Percentiles rank a stretch among this genome's conserved stretches.
These are phyloP conservation scores for Xenops minutus DNA, from an alignment of 2,797 vertebrate species.

Conservation along the genomic window DNA sequence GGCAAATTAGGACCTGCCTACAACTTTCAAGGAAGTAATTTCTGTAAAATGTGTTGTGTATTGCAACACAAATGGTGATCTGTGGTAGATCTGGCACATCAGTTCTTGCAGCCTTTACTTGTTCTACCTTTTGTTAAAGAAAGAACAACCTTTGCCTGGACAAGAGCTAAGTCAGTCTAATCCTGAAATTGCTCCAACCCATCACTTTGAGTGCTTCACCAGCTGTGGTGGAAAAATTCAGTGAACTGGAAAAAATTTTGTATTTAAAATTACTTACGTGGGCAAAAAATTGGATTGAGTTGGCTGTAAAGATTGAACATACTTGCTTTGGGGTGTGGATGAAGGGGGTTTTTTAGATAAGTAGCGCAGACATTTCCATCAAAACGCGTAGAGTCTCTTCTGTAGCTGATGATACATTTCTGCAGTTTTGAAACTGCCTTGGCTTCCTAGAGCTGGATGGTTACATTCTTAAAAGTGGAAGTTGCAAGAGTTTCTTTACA, in stretches of 20 bases:
- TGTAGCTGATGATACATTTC: not conserved
- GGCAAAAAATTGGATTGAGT: not conserved
- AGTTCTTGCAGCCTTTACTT: not conserved
- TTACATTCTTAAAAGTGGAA: conserved; percentile 29
- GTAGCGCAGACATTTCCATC: not conserved
- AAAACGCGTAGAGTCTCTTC: not conserved
- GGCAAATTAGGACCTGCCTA: not conserved
- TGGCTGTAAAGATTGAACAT: conserved; percentile 8
- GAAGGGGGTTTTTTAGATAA: not conserved
- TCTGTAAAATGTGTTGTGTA: not conserved
- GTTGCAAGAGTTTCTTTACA: not conserved
- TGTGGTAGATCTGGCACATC: not conserved
- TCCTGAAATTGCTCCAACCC: not conserved
- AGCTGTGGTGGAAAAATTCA: not conserved
- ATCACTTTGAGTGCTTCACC: not conserved
- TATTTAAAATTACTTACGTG: not conserved
- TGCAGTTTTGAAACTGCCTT: not conserved
- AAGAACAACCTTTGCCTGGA: not conserved
- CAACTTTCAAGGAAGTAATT: conserved; percentile 46
- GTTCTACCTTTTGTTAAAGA: not conserved
- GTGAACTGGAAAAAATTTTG: not conserved
- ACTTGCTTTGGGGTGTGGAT: not conserved
- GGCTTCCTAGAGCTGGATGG: not conserved
- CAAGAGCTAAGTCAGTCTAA: not conserved
- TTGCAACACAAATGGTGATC: not conserved